Base-by-base conservation (phyloP, 2,888 invertebrate genomes). In the Mechanitis messenoides region DNA sequence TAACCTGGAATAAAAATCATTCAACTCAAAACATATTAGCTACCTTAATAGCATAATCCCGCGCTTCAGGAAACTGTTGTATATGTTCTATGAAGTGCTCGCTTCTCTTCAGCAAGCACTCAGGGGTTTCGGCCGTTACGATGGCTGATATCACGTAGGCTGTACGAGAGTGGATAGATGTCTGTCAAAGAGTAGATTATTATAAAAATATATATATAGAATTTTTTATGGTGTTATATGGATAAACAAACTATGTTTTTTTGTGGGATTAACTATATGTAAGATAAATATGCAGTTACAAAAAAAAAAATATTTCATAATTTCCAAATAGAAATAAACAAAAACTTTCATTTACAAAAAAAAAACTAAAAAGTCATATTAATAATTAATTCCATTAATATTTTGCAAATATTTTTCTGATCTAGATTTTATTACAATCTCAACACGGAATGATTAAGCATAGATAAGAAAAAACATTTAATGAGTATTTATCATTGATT, bases 11-110 rank as follows among this genome's bases (percentile, higher is more conserved):
- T 42, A 2, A 0, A 9, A 42, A 7, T 9, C 42, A 9, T 7
- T 7, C 3, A 42, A 33, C 12, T 1, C 6, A n/a, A 47, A 20
- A 0, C 7, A 38, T 53, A 55, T 33, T 20, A 20, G 20, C 69
- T 80, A 93, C 93, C 91, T 94, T 95, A 55, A 94, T 92, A 68
- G 95, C 95, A 67, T 92, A 91, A 76, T 93, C 92, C 71, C 94
- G 91, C 0, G 95, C 92, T 73, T 95, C 94, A 0, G 95, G 95
- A 83, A 93, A 94, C 71, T 93, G 91, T 68, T 92, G 91, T n/a
- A 96, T 82, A 77, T 96, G 96, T 1, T 87, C 83, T 50, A 94
- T 92, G 55, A 96, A 89, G 72, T 94, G 93, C 73, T 94, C 94
- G 0, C 95, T 81, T 71, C 94, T 89, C 58, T 91, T 88, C 66